These are phyloP conservation scores for Coranthus polyacanthus DNA, from an alignment of 2,797 vertebrate species.

Conservation along the genomic window DNA sequence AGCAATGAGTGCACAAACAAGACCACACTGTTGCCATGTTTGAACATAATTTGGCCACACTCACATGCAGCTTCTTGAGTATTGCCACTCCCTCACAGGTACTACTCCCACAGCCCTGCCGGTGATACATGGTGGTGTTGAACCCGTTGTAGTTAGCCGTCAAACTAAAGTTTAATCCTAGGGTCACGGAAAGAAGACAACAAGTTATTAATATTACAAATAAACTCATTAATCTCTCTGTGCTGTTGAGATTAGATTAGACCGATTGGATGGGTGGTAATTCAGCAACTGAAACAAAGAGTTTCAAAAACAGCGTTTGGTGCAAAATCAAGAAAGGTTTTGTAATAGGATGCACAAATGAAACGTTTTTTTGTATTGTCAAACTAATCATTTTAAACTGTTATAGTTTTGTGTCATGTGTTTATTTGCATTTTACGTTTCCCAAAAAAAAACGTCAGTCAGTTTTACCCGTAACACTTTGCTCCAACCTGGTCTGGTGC, in stretches of 20 bases:
- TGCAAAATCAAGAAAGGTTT: too few relatives aligned
- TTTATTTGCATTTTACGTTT: too few relatives aligned
- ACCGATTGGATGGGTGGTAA: not conserved
- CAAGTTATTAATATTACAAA: constrained; percentile 20
- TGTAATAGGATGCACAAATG: too few relatives aligned
- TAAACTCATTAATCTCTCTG: not conserved
- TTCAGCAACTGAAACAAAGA: too few relatives aligned
- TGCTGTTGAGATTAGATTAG: constrained; percentile 21
- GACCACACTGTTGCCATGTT: not conserved
- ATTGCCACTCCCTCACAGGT: constrained; percentile 93
- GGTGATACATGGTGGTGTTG: constrained; percentile 83
- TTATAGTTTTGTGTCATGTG: too few relatives aligned
- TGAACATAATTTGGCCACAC: constrained; percentile 58
- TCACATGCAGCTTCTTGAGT: constrained; percentile 89
- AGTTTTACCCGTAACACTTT: too few relatives aligned
- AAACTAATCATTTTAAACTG: too few relatives aligned
- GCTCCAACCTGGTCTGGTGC: too few relatives aligned
- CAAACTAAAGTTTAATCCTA: constrained; percentile 85
- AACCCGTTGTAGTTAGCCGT: constrained; percentile 82
- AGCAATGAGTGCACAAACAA: too few relatives aligned
- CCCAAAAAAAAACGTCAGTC: too few relatives aligned
- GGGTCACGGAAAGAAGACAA: constrained; percentile 44
- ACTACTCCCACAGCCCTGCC: constrained; percentile 91
- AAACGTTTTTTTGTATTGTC: too few relatives aligned
- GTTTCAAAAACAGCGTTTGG: too few relatives aligned